Evolutionary conservation across 2,113 vertebrate genomes (phyloP).

Genomic region (Gulo gulo): DNA sequence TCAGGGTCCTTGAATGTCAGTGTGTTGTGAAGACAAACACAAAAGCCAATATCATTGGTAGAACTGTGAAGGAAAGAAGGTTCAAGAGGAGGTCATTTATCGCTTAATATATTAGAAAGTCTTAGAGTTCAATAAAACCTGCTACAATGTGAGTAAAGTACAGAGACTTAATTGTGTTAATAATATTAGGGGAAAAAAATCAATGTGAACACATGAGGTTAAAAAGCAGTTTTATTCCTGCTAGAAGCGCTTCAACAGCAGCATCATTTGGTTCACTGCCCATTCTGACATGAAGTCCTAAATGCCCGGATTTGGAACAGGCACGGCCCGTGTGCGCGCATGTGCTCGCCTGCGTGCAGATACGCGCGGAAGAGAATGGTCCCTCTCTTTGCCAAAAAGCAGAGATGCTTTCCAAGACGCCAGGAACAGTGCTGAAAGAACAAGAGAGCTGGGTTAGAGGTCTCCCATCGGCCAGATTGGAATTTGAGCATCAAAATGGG

Average conservation of each 20-base stretch:
- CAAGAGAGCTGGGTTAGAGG: not conserved
- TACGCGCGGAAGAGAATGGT: not conserved
- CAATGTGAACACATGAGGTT: not conserved
- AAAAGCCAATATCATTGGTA: not conserved
- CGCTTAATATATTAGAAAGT: not conserved
- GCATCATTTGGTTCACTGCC: not conserved
- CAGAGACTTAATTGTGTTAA: not conserved
- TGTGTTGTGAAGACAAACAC: not conserved
- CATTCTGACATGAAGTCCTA: not conserved
- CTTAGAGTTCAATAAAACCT: not conserved
- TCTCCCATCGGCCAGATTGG: not conserved
- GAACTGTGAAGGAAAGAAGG: not conserved
- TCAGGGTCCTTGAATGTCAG: not conserved
- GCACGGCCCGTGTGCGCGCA: rapidly evolving
- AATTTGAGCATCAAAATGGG: not conserved
- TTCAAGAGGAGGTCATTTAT: not conserved
- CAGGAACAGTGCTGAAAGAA: not conserved
- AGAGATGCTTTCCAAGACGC: not conserved
- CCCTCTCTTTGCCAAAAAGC: not conserved
- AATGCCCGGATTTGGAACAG: not conserved
- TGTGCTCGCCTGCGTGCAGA: rapidly evolving
- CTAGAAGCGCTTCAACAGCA: not conserved
- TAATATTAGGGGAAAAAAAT: not conserved
- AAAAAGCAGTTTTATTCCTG: not conserved
- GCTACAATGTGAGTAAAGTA: not conserved